phyloP scores from a whole-genome alignment of 2,797 vertebrate genomes.

The Sylvilagus floridanus region DNA sequence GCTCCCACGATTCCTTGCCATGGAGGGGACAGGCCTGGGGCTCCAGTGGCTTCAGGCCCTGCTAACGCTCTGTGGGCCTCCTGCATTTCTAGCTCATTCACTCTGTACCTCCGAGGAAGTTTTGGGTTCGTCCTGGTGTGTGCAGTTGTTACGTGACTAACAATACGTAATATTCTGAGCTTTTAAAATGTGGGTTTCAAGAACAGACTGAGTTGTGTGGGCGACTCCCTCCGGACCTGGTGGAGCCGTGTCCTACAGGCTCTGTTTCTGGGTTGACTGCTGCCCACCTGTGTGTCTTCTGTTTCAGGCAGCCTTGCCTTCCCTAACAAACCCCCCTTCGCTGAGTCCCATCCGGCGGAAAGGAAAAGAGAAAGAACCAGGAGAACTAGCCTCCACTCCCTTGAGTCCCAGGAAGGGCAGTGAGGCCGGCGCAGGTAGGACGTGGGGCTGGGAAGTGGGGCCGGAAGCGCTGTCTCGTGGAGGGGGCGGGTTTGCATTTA shows the following conservation, averaged over 20 bases:
- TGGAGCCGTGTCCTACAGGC: accelerated
- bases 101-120: accelerated
- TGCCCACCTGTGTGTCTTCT: not conserved
- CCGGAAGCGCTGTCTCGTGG: accelerated
- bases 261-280: accelerated
- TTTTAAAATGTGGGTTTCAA: not conserved
- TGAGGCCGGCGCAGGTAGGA: conserved; percentile 93
- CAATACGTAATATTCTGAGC: not conserved
- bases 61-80: not conserved
- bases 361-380: conserved; percentile 95
- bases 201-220: accelerated
- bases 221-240: accelerated
- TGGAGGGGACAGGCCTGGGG: not conserved
- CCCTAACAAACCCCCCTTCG: conserved; percentile 95
- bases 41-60: not conserved
- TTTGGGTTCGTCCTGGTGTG: not conserved
- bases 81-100: accelerated
- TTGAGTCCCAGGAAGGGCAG: conserved; percentile 96
- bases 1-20: not conserved
- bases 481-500: not conserved
- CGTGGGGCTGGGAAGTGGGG: accelerated
- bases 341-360: conserved; percentile 98
- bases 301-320: conserved; percentile 94
- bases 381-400: conserved; percentile 90
- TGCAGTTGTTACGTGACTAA: no score